Conservation (phyloP, 2,797 vertebrate genomes). For the Acanthornis magna region DNA sequence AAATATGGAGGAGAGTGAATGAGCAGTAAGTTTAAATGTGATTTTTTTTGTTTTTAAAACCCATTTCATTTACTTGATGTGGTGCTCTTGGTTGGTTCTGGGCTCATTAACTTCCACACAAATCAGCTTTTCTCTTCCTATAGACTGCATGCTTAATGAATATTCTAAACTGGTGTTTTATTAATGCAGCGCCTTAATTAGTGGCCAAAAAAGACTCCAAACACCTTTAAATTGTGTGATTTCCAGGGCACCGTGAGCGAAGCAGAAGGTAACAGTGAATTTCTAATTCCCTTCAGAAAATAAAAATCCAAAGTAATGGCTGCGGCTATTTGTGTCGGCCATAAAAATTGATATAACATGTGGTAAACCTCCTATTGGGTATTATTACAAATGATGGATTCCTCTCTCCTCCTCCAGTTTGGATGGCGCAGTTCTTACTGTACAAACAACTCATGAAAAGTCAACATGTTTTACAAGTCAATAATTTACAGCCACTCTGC, state of each 20-base stretch:
- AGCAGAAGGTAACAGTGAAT: slow-evolving; percentile 53
- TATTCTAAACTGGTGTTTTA: slow-evolving; percentile 30
- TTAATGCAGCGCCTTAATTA: slow-evolving; percentile 49
- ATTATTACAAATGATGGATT: slow-evolving; percentile 72
- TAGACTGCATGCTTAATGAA: slow-evolving; percentile 23
- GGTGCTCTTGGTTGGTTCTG: not conserved
- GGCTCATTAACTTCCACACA: slow-evolving; percentile 7
- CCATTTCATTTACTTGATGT: not conserved
- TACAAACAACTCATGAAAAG: slow-evolving; percentile 72
- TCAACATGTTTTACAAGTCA: slow-evolving; percentile 73
- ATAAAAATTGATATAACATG: slow-evolving; percentile 72
- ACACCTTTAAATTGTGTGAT: slow-evolving; percentile 32
- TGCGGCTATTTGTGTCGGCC: slow-evolving; percentile 67
- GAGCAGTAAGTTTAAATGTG: not conserved
- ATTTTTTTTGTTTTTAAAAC: not conserved
- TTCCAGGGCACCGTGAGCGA: slow-evolving; percentile 3
- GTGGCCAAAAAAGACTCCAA: slow-evolving; percentile 6
- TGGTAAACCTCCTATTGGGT: slow-evolving; percentile 72
- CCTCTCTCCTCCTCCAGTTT: slow-evolving; percentile 52
- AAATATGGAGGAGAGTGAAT: not conserved
- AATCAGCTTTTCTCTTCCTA: not conserved
- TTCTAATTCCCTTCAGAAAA: slow-evolving; percentile 68
- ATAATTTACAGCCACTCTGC: slow-evolving; percentile 68
- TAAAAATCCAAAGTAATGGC: slow-evolving; percentile 70
- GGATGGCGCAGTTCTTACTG: slow-evolving; percentile 55